phyloP scores from a whole-genome alignment of 2,113 vertebrate genomes.

The Pantherophis guttatus region DNA sequence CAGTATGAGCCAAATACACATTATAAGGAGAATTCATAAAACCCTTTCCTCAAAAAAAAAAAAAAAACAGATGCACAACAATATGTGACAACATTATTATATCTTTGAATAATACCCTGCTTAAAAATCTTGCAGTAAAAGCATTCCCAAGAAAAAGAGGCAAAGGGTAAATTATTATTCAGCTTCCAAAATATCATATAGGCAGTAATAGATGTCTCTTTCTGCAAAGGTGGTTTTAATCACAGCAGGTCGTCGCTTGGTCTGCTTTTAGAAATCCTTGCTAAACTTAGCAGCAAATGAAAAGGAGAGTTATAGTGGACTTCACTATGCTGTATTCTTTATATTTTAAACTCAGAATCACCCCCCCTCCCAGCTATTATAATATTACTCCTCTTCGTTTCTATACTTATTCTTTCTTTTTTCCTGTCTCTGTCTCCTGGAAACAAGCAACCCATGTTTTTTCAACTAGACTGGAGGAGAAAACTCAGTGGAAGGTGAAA shows the following conservation, averaged over 20 bases:
- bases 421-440: not conserved
- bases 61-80: not conserved
- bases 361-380: not conserved
- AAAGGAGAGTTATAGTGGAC: not conserved
- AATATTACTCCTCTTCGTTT: not conserved
- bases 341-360: not conserved
- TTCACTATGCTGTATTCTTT: not conserved
- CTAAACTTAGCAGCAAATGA: not conserved
- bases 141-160: not conserved
- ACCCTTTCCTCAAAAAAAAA: not conserved
- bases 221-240: not conserved
- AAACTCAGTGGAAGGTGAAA: not conserved
- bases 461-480: not conserved
- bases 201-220: not conserved
- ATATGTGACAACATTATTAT: conserved; percentile 1
- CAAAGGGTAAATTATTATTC: not conserved
- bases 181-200: not conserved
- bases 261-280: not conserved
- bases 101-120: conserved; percentile 2
- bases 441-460: not conserved
- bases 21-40: not conserved
- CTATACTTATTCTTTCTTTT: not conserved
- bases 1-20: conserved; percentile 1
- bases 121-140: conserved; percentile 4
- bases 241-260: rapidly evolving